Evolutionary conservation across 2,113 vertebrate genomes (phyloP), one percentile per base, ranked within the genome.

Genomic region (Boleophthalmus pectinirostris): DNA sequence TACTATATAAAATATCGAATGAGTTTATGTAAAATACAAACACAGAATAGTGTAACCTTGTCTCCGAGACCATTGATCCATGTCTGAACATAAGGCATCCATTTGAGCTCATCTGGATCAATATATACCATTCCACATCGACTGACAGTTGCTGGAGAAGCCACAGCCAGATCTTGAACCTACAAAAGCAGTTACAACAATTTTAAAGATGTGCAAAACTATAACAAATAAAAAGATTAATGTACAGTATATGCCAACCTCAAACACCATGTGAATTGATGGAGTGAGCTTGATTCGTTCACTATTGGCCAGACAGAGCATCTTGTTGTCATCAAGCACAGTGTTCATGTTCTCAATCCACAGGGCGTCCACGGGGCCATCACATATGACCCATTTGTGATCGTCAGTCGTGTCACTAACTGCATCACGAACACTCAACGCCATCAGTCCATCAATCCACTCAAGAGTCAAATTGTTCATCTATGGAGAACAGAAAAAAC

Each of bases 301-400:
- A 72, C 95, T 95, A 88, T 96, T 97, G 7, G 95, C 95, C 86
- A 97, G 84, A 70, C 96, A 97, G 46, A 97, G 93, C 95, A 95
- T 96, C 88, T 96, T 97, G 86, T 96, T 96, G 83, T 97, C 96
- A 54, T 97, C 96, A 90, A 97, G 80, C 25, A 97, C 95, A 0
- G 95, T 97, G 80, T 96, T 97, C 94, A 97, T 93, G 68, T 96
- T 97, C 92, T 96, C 95, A n/a, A 97, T 96, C 96, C 96, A 97
- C 64, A 96, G 85, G 5, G 95, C 95, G 21, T 97, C 96, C 38
- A 97, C 95, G 0, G 96, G 95, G 2, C 95, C 96, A 25, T 96
- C 96, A 18, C 94, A 94, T 72, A 96, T 70, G 56, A 97, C 94
- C 96, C 96, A 97, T 66, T 96, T 95, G 83, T 96, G 95, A 57